These are phyloP conservation scores for Cyprinodon diabolis DNA, from an alignment of 2,797 vertebrate species.

Conservation along the genomic window DNA sequence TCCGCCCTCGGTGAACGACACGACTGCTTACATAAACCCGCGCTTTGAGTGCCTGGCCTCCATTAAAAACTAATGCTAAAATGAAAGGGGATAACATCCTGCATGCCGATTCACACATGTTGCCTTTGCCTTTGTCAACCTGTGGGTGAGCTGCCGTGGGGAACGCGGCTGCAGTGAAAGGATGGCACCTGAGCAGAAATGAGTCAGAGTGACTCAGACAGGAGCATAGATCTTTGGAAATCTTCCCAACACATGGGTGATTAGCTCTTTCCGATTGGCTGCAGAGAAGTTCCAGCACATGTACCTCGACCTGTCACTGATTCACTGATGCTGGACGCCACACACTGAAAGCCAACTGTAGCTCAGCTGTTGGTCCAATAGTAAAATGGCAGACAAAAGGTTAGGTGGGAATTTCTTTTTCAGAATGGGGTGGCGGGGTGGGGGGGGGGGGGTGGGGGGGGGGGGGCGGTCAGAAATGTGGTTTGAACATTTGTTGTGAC, in stretches of 20 bases:
- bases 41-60: slow-evolving; percentile 10
- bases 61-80: slow-evolving; percentile 43
- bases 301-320: slow-evolving; percentile 63
- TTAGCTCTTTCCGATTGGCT: slow-evolving; percentile 62
- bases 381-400: slow-evolving; percentile 77
- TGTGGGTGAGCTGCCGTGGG: slow-evolving; percentile 38
- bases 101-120: slow-evolving; percentile 57
- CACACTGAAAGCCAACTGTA: slow-evolving; percentile 49
- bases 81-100: slow-evolving; percentile 55
- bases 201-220: slow-evolving; percentile 79
- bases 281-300: slow-evolving; percentile 47
- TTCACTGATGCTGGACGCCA: slow-evolving; percentile 38
- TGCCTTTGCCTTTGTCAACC: slow-evolving; percentile 63
- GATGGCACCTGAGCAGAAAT: slow-evolving; percentile 73
- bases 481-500: slow-evolving; percentile 48
- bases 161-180: slow-evolving; percentile 48
- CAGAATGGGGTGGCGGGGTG: slow-evolving; percentile 33
- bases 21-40: slow-evolving; percentile 44
- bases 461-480: slow-evolving; percentile 44
- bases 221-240: slow-evolving; percentile 69
- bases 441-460: slow-evolving; percentile 4
- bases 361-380: slow-evolving; percentile 75
- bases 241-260: slow-evolving; percentile 58
- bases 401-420: slow-evolving; percentile 54
- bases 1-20: slow-evolving; percentile 26